phyloP scores from a whole-genome alignment of 2,888 invertebrate genomes.

The Melanostoma mellinum region DNA sequence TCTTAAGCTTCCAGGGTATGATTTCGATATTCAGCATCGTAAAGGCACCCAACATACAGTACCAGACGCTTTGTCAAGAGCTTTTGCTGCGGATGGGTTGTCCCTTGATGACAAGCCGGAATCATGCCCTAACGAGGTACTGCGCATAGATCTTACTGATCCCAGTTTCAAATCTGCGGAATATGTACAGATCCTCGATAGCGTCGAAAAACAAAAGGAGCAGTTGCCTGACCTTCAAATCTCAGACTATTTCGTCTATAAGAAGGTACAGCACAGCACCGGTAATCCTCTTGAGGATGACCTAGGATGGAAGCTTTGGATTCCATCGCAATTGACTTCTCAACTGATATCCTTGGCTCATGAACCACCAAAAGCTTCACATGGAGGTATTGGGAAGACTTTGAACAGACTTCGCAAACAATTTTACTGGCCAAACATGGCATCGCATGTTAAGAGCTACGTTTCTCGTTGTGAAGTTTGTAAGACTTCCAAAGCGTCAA shows the following conservation, averaged over 20 bases:
- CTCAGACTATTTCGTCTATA: neutral
- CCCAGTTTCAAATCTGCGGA: neutral
- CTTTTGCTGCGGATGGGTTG: neutral
- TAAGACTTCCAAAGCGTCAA: neutral
- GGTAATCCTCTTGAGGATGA: neutral
- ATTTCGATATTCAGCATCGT: conserved; percentile 33
- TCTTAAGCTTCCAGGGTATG: conserved; percentile 69
- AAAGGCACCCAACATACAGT: conserved; percentile 72
- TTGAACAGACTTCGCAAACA: neutral
- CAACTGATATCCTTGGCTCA: conserved; percentile 9
- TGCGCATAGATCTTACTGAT: neutral
- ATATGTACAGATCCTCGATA: too few species aligned
- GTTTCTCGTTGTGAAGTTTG: neutral
- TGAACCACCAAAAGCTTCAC: conserved; percentile 17
- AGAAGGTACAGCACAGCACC: neutral
- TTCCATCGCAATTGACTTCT: too few species aligned
- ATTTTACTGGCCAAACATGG: too few species aligned
- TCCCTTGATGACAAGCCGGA: neutral
- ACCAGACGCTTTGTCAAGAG: conserved; percentile 73
- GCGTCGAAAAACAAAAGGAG: neutral
- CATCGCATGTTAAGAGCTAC: too few species aligned
- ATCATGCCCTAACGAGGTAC: neutral
- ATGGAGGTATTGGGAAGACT: conserved; percentile 38
- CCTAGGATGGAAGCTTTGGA: too few species aligned
- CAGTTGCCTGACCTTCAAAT: conserved; percentile 1